phyloP scores from a whole-genome alignment of 1,140 invertebrate species.

The Pemphigus obesinymphae region DNA sequence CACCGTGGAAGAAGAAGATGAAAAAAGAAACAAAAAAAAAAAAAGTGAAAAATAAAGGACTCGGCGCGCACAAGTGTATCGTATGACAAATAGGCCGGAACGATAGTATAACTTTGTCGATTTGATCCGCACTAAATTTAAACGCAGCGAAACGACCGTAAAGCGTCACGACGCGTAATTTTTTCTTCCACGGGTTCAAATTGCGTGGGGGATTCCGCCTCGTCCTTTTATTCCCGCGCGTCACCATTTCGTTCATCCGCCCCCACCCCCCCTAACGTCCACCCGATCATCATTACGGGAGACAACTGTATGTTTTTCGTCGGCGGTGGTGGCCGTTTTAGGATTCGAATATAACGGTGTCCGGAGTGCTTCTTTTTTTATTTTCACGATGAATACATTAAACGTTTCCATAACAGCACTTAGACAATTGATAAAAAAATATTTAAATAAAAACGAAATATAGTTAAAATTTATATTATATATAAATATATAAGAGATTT shows the following conservation, averaged over 20 bases:
- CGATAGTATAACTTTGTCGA: slow-evolving; percentile 34
- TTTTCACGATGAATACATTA: too few relatives aligned
- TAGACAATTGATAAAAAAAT: too few relatives aligned
- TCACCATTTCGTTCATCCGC: neutral
- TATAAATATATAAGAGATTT: too few relatives aligned
- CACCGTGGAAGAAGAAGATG: neutral
- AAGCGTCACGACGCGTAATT: slow-evolving; percentile 29
- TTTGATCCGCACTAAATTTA: slow-evolving; percentile 19
- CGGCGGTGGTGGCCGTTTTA: too few relatives aligned
- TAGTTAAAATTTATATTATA: too few relatives aligned
- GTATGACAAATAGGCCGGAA: slow-evolving; percentile 11
- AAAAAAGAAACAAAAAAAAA: neutral
- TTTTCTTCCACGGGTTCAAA: neutral
- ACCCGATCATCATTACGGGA: neutral
- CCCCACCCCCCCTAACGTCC: too few relatives aligned
- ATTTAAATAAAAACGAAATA: too few relatives aligned
- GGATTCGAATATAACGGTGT: too few relatives aligned
- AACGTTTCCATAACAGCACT: too few relatives aligned
- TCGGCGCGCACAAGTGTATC: slow-evolving; percentile 4
- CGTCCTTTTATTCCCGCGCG: neutral
- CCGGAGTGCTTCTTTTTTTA: too few relatives aligned
- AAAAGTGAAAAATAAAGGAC: slow-evolving; percentile 14
- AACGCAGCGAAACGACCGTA: slow-evolving; percentile 29
- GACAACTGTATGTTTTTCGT: too few relatives aligned
- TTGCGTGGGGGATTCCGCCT: neutral